Evolutionary conservation across 35 echinoderm and acorn worm species (phyloP).

Genomic region (Amphiura filiformis): DNA sequence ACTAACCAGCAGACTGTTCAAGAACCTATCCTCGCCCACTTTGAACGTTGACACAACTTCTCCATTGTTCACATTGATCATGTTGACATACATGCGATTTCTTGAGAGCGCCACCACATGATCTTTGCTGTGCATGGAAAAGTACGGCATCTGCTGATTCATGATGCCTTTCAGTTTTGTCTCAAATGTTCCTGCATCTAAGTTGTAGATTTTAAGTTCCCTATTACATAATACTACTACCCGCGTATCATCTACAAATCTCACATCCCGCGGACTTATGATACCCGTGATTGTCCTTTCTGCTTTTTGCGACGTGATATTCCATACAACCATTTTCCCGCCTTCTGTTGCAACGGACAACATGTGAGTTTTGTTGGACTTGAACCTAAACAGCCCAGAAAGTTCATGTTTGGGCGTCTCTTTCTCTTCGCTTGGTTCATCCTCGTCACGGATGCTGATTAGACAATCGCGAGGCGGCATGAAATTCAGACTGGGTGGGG

Average conservation of each 20-base stretch:
- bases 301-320: constrained; percentile 59
- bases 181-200: constrained; percentile 78
- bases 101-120: constrained; percentile 91
- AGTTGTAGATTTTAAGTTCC: constrained; percentile 89
- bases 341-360: constrained; percentile 69
- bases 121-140: constrained; percentile 71
- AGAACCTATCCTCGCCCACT: constrained; percentile 89
- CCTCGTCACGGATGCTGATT: constrained; percentile 34
- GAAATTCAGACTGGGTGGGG: constrained; percentile 75
- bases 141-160: constrained; percentile 92
- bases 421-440: constrained; percentile 35
- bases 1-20: constrained; percentile 96
- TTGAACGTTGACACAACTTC: constrained; percentile 86
- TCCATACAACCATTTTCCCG: constrained; percentile 75
- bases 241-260: constrained; percentile 78
- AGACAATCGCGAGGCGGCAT: constrained; percentile 65
- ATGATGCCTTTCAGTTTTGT: constrained; percentile 91
- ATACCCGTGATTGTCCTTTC: constrained; percentile 79
- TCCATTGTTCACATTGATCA: constrained; percentile 82
- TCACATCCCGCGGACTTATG: constrained; percentile 66
- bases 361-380: constrained; percentile 62
- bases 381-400: constrained; percentile 62
- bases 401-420: constrained; percentile 30
- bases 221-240: constrained; percentile 87
- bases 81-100: constrained; percentile 97